Evolutionary conservation across 2,113 vertebrate genomes (phyloP), one percentile per base, ranked within the genome.

Genomic region (Scortum barcoo): DNA sequence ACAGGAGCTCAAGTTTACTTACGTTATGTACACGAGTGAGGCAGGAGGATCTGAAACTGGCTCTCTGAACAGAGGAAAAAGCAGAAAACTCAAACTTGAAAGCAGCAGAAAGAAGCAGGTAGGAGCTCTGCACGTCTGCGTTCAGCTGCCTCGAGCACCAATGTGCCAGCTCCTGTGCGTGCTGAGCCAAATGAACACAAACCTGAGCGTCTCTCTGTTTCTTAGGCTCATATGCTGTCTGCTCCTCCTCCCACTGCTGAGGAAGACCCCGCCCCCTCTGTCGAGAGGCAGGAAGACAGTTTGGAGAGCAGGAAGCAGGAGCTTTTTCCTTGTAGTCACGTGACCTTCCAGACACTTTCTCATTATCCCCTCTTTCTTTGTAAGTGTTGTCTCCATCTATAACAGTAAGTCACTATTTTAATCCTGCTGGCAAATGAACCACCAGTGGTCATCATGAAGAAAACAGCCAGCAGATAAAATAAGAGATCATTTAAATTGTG

Each of bases 241-340:
- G 51, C 30, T 2, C 28, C 80, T 80, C 80, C 88, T 73, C 85
- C 83, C 26, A 63, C 84, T 65, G 57, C 85, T 44, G 61, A 67
- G 74, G 46, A 58, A 72, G 61, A 68, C 88, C 82, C 90, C 90
- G 4, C 90, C 86, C 85, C 61, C 81, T 78, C 67, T 57, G 48
- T 14, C 19, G 1, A 33, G 61, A 58, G 60, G 61, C 77, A 80
- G 81, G 81, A 90, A 84, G 56, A 82, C 60, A 75, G 24, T 28
- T 30, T 40, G 73, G 77, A 71, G 69, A 78, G 80, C 86, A 91
- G 92, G 89, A 93, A 93, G 67, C 50, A 19, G 3, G 57, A 77
- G 86, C 76, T 77, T 72, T 72, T 89, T 78, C 80, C 88, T 54
- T 17, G 38, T 13, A 61, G 48, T 76, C 79, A 88, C 76, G 33